These are phyloP conservation scores for Diaprepes abbreviatus DNA, from an alignment of 2,888 invertebrate species.

Conservation along the genomic window DNA sequence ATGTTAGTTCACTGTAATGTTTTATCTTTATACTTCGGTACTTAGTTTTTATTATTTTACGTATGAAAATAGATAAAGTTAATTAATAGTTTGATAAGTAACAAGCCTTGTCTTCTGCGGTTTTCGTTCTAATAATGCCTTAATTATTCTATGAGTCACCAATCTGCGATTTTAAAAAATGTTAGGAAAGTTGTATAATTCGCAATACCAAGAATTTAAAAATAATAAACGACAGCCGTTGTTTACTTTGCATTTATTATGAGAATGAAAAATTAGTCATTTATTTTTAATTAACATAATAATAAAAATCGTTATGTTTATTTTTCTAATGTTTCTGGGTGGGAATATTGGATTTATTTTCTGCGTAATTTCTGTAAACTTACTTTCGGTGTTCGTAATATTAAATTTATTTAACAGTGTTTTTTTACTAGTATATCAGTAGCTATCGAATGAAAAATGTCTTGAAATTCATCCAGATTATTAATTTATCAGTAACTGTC, in stretches of 20 bases:
- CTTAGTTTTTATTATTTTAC: too few species aligned
- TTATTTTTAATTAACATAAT: neutral
- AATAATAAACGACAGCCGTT: neutral
- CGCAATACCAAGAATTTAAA: neutral
- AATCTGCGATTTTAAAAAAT: too few species aligned
- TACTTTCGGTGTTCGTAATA: too few species aligned
- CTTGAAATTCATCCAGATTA: too few species aligned
- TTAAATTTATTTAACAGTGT: too few species aligned
- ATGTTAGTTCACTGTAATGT: too few species aligned
- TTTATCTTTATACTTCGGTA: too few species aligned
- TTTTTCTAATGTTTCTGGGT: neutral
- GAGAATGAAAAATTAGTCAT: neutral
- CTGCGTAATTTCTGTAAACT: neutral
- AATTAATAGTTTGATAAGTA: constrained; percentile 1
- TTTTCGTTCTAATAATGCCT: too few species aligned
- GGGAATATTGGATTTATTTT: neutral
- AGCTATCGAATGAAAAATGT: too few species aligned
- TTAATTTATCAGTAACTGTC: too few species aligned
- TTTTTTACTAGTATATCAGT: too few species aligned
- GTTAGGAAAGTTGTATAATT: neutral
- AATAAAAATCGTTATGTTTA: neutral
- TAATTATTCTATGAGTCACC: too few species aligned
- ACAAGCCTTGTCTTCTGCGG: neutral
- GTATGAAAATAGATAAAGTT: neutral
- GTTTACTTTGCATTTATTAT: neutral